Conservation (phyloP, 2,113 vertebrate genomes). For the Aplodontia rufa region DNA sequence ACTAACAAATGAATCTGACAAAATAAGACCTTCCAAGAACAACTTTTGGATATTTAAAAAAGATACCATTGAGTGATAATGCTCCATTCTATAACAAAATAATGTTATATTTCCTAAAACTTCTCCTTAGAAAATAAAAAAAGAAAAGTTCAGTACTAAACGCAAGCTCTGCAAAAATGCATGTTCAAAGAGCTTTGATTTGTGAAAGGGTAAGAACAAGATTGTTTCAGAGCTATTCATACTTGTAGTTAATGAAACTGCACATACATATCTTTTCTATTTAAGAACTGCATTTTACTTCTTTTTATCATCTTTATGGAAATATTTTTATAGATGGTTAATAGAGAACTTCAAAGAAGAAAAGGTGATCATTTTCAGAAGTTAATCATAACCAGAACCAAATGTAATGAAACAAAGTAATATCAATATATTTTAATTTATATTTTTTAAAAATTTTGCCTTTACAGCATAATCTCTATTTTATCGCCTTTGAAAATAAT, state of each 20-base stretch:
- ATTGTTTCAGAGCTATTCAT: conserved; percentile 30
- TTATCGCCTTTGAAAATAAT: background rate
- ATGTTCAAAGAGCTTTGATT: conserved; percentile 41
- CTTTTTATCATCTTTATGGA: conserved; percentile 52
- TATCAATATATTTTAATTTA: conserved; percentile 55
- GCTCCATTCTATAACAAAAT: conserved; percentile 32
- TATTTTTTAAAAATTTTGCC: background rate
- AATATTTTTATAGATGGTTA: conserved; percentile 26
- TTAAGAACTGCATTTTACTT: background rate
- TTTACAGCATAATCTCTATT: background rate
- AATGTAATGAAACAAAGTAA: conserved; percentile 51
- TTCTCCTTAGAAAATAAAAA: conserved; percentile 31
- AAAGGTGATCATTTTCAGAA: conserved; percentile 60
- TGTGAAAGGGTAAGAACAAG: conserved; percentile 3
- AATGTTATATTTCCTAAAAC: conserved; percentile 51
- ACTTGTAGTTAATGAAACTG: conserved; percentile 43
- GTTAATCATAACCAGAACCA: conserved; percentile 40
- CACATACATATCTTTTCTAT: background rate
- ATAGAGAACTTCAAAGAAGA: conserved; percentile 53
- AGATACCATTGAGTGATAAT: conserved; percentile 13
- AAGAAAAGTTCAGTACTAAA: conserved; percentile 39
- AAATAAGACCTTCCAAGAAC: conserved; percentile 44
- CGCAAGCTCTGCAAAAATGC: background rate
- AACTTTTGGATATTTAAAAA: conserved; percentile 48
- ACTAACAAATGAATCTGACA: background rate